Evolutionary conservation across 2,888 invertebrate species (phyloP), one percentile per base, ranked within the genome.

Genomic region (Trachelus stipa): DNA sequence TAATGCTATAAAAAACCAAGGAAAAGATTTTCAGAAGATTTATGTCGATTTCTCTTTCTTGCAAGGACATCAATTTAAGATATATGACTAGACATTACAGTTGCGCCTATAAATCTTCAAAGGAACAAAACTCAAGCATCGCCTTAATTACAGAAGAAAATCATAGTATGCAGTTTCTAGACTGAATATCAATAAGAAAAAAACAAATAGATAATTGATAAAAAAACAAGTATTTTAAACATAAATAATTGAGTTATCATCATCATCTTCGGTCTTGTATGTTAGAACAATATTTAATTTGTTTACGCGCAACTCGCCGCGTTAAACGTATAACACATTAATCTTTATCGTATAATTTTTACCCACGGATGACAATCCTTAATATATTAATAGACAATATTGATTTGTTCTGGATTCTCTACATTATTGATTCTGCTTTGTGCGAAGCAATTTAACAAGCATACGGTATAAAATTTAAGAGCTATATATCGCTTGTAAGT

Each of bases 71-170:
- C 73, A 79, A 78, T 81, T 81, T 78, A 23, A 78, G 79, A 78
- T 78, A 77, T 77, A 77, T 86, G 88, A 89, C 88, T 89, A 89
- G 89, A 88, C 86, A 86, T 83, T 81, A 85, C 81, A 83, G 76
- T 81, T 85, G 80, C 81, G 79, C 76, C 77, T 80, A 71, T 34
- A 79, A 73, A 73, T 80, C 77, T 56, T 34, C 56, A 9, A 56
- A 56, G 23, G 56, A 56, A 56, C 56, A 56, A 56, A 56, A 56
- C 56, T 56, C 56, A 56, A 1, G 23, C 23, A 23, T 56, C 56
- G 56, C 23, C 56, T 23, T 56, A 9, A 23, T 56, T 56, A 23
- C 2, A 23, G 56, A 23, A 56, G 9, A 56, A 9, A 56, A 23
- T 56, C 23, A 56, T 56, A 23, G 9, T 23, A 56, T 23, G 9